Percentiles rank a stretch among this genome's conserved stretches.
Evolutionary conservation across 2,113 vertebrate genomes (phyloP).

Genomic region (Casuarius casuarius): DNA sequence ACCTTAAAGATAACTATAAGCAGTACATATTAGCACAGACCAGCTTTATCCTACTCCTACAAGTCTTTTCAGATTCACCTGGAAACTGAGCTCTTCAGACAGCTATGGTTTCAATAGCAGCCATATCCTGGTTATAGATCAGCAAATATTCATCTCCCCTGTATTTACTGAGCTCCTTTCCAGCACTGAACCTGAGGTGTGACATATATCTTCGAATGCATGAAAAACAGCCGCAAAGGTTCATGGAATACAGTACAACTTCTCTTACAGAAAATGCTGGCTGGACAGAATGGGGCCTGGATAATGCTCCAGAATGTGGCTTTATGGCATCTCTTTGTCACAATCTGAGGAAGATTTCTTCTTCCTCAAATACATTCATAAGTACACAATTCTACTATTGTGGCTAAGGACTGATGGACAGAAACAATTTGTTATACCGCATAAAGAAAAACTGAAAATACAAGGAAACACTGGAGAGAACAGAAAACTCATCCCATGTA

Average conservation of each 20-base stretch:
- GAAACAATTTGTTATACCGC: not conserved
- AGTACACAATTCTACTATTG: not conserved
- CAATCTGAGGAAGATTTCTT: not conserved
- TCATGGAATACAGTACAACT: not conserved
- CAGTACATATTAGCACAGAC: not conserved
- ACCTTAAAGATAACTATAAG: not conserved
- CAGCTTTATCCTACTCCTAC: not conserved
- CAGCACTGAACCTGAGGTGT: not conserved
- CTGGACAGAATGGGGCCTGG: not conserved
- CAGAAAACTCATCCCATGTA: not conserved
- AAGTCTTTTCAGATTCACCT: not conserved
- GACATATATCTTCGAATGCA: accelerated
- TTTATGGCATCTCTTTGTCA: not conserved
- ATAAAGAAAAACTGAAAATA: not conserved
- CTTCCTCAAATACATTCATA: not conserved
- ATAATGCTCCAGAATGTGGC: not conserved
- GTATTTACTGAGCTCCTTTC: not conserved
- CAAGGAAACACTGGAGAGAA: not conserved
- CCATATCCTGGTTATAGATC: not conserved
- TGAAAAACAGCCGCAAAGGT: not conserved
- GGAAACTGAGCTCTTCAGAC: not conserved
- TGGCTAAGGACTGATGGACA: not conserved
- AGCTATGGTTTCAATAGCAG: not conserved
- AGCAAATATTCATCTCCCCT: not conserved
- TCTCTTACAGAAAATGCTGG: not conserved